These are phyloP conservation scores for Amia ocellicauda DNA, from an alignment of 2,113 vertebrate species.

Conservation along the genomic window DNA sequence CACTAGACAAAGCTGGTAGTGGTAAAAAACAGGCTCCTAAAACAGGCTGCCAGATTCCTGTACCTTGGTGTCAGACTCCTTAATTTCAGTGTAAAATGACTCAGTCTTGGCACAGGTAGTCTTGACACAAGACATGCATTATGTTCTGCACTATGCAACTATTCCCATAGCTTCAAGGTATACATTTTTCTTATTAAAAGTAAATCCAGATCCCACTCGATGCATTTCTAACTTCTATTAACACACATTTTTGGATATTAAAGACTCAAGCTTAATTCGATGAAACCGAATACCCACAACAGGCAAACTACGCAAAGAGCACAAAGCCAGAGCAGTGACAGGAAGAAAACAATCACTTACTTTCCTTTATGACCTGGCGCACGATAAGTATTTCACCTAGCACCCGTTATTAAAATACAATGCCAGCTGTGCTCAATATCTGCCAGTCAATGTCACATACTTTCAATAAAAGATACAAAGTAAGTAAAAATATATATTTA, in stretches of 20 bases:
- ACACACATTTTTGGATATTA: slow-evolving; percentile 44
- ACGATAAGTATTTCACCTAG: slow-evolving; percentile 44
- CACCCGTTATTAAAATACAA: slow-evolving; percentile 44
- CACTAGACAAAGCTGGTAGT: slow-evolving; percentile 17
- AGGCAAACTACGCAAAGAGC: slow-evolving; percentile 27
- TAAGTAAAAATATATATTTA: too few species aligned
- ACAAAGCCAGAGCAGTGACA: slow-evolving; percentile 28
- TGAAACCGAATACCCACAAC: slow-evolving; percentile 51
- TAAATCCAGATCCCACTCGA: slow-evolving; percentile 31
- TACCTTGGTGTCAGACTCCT: slow-evolving; percentile 14
- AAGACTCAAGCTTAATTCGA: slow-evolving; percentile 28
- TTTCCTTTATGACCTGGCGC: slow-evolving; percentile 47
- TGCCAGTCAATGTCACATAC: too few species aligned
- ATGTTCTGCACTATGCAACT: slow-evolving; percentile 26
- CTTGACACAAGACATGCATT: slow-evolving; percentile 42
- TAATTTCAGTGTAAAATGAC: slow-evolving; percentile 14
- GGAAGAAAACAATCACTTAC: slow-evolving; percentile 46
- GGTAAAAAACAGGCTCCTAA: slow-evolving; percentile 36
- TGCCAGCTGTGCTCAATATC: too few species aligned
- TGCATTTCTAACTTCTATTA: slow-evolving; percentile 32
- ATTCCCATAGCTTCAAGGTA: slow-evolving; percentile 33
- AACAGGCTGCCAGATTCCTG: slow-evolving; percentile 32
- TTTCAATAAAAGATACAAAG: too few species aligned
- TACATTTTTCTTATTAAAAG: slow-evolving; percentile 42
- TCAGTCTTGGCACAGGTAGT: slow-evolving; percentile 31